Base-by-base conservation (phyloP, 2,113 vertebrate species). In the Cryptomyrus ogoouensis region DNA sequence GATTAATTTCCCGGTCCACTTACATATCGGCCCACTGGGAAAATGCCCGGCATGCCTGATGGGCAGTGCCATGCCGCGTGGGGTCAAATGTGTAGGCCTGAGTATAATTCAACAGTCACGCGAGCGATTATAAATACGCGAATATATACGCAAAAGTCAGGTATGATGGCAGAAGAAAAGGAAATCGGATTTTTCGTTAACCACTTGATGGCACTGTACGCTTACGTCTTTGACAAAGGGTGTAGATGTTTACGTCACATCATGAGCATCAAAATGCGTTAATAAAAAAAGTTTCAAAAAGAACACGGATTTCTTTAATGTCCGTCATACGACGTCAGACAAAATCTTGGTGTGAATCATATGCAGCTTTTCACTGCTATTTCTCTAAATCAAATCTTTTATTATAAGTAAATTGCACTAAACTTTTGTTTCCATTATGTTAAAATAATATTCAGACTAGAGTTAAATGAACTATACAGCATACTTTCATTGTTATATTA, bases 301-400 rank as follows among this genome's bases (percentile, higher is more conserved):
- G 31, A 70, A n/a, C n/a, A 50, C 19, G 53, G 15, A 83, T 49
- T 93, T 93, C 92, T 92, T 91, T 90, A 90, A 90, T 70, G 52
- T 92, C 94, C 94, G 95, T 95, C 95, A 96, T 84, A 83, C 90
- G 90, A 93, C 94, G 95, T 96, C 94, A 96, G n/a, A 35, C 91
- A 93, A 91, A 92, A 91, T 84, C 91, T 91, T 95, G 92, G 93
- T 92, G 93, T 93, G 86, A 84, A 91, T 91, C 13, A 58, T 89
- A 89, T 31, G 9, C 84, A 89, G 66, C 83, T 86, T 86, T 46
- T 85, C 39, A 86, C 27, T 88, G 17, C 47, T 89, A 52, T 17
- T 90, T 49, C 89, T 87, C 31, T 52, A 24, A 44, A 70, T 62
- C n/a, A 52, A 90, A 39, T n/a, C 5, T 35, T 21, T 89, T 31